phyloP scores from a whole-genome alignment of 2,888 invertebrate species.

The Encarsia formosa region DNA sequence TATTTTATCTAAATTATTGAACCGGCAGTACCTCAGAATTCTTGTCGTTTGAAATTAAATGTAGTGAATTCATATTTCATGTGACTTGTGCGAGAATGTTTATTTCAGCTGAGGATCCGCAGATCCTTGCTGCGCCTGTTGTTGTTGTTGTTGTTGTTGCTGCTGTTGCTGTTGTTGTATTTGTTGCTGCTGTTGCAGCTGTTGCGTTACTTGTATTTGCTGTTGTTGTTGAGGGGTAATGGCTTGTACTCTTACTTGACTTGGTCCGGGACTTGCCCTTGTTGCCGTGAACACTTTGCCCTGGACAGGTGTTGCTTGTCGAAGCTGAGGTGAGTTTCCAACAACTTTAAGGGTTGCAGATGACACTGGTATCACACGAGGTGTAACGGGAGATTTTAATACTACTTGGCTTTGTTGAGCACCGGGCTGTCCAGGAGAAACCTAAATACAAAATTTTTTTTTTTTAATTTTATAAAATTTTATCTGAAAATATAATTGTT shows the following conservation, averaged over 20 bases:
- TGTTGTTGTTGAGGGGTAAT: slow-evolving; percentile 50
- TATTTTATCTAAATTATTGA: no score
- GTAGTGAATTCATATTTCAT: no score
- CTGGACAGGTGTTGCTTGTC: slow-evolving; percentile 43
- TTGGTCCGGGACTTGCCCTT: slow-evolving; percentile 54
- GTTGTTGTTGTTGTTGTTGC: slow-evolving; percentile 18
- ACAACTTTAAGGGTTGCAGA: slow-evolving; percentile 54
- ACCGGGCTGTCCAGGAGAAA: slow-evolving; percentile 51
- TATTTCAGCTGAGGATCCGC: slow-evolving; percentile 24
- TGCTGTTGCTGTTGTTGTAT: slow-evolving; percentile 5
- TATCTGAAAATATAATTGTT: neutral
- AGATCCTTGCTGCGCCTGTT: slow-evolving; percentile 26
- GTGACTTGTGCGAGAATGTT: slow-evolving; percentile 18
- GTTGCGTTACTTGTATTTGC: slow-evolving; percentile 37
- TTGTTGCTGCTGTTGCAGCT: slow-evolving; percentile 19
- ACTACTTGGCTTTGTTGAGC: slow-evolving; percentile 59
- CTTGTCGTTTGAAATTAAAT: no score
- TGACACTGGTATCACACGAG: slow-evolving; percentile 63
- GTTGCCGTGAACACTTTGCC: slow-evolving; percentile 51
- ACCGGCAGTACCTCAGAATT: no score
- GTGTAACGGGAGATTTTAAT: slow-evolving; percentile 57
- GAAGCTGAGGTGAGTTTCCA: slow-evolving; percentile 48
- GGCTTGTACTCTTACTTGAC: slow-evolving; percentile 61
- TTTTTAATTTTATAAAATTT: neutral
- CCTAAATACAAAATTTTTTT: slow-evolving; percentile 29